A percentile compares a stretch with the other conserved stretches of the same genome.
These are phyloP conservation scores for Archilochus colubris DNA, from an alignment of 2,113 vertebrate species.

Conservation along the genomic window DNA sequence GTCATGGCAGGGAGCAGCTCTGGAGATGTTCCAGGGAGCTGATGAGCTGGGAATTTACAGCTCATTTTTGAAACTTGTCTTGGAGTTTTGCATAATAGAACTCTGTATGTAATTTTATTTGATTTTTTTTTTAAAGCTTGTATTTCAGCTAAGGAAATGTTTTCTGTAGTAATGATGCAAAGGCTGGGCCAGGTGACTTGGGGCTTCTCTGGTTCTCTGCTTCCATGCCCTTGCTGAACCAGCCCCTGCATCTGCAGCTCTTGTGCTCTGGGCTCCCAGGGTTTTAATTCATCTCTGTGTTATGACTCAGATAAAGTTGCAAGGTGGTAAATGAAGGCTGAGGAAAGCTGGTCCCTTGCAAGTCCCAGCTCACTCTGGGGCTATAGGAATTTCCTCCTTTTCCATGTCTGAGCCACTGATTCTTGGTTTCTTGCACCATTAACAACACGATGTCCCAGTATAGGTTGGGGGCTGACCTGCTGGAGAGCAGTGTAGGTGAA, in stretches of 20 bases:
- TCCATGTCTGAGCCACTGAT: rapidly evolving
- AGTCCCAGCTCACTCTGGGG: neutral
- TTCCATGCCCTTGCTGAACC: neutral
- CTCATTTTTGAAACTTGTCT: neutral
- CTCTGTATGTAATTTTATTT: rapidly evolving
- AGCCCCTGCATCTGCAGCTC: neutral
- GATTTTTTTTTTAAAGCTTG: no score
- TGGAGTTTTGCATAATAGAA: neutral
- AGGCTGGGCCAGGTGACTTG: neutral
- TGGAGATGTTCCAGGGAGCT: neutral
- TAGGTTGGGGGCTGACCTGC: no score
- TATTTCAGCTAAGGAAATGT: neutral
- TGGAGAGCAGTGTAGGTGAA: no score
- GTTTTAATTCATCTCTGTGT: neutral
- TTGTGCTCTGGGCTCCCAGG: neutral
- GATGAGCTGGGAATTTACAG: neutral
- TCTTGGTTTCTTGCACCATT: neutral
- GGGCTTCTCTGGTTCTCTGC: neutral
- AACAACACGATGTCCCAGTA: no score
- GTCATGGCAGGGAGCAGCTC: neutral
- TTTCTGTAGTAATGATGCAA: neutral
- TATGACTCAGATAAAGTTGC: neutral
- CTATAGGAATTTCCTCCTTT: neutral
- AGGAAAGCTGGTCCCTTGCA: neutral
- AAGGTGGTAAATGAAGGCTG: neutral